Evolutionary conservation across 2,113 vertebrate genomes (phyloP).

Genomic region (Neofelis nebulosa): DNA sequence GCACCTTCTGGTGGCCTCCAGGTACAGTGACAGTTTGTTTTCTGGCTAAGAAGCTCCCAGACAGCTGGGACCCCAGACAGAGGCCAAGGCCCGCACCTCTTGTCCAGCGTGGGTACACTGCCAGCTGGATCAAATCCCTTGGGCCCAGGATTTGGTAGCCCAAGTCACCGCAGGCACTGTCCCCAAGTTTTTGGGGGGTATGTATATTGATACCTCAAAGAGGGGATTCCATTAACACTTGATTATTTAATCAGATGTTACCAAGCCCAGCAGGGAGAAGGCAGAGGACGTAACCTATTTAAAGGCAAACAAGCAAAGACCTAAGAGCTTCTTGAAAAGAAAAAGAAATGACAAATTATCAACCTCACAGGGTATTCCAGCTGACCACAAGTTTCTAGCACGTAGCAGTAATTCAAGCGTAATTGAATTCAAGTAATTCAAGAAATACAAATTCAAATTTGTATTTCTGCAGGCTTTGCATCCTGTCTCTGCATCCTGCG

Average conservation of each 20-base stretch:
- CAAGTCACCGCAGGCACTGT: not conserved
- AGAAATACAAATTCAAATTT: no score
- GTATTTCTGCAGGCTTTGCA: not conserved
- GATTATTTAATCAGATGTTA: not conserved
- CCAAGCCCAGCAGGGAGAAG: not conserved
- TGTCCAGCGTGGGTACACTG: not conserved
- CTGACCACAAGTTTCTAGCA: not conserved
- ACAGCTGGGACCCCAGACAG: not conserved
- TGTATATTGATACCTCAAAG: not conserved
- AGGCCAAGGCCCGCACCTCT: not conserved
- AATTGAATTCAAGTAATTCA: no score
- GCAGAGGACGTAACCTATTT: not conserved
- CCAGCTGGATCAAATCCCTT: not conserved
- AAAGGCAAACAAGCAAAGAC: not conserved
- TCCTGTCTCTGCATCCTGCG: not conserved
- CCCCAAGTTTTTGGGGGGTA: not conserved
- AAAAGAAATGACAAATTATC: not conserved
- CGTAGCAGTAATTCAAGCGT: not conserved
- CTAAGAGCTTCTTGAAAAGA: not conserved
- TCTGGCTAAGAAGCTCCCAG: not conserved
- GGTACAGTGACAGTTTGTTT: not conserved
- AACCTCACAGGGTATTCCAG: not conserved
- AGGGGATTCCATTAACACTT: not conserved
- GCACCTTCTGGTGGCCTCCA: not conserved
- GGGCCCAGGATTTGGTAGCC: not conserved